Evolutionary conservation across 2,888 invertebrate species (phyloP), one percentile per base, ranked within the genome.

Genomic region (Sinodicranocentrus sp.): DNA sequence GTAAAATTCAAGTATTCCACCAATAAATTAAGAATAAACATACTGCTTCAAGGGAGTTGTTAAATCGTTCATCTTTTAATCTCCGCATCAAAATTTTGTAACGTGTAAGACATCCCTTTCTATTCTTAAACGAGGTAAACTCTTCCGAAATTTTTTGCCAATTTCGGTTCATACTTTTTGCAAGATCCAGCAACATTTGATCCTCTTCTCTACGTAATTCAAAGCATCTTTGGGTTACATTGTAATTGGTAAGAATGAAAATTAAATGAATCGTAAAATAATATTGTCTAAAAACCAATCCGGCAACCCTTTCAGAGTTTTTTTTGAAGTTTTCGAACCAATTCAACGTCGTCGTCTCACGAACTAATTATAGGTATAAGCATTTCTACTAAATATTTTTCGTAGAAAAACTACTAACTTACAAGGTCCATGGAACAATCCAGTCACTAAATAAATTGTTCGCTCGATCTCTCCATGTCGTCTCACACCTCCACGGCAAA

Each of bases 361-460:
- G n/a, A n/a, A n/a, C n/a, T n/a, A n/a, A n/a, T n/a, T n/a, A n/a
- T n/a, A n/a, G n/a, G n/a, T n/a, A n/a, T n/a, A n/a, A n/a, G n/a
- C n/a, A n/a, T n/a, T n/a, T n/a, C n/a, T n/a, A n/a, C n/a, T n/a
- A n/a, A n/a, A n/a, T n/a, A n/a, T n/a, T n/a, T n/a, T n/a, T n/a
- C n/a, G n/a, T n/a, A n/a, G n/a, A 44, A 44, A 52, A 39, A 39
- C 39, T 10, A 23, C 26, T 26, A 44, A 39, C 84, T 85, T 82
- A 87, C 88, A 87, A 71, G 8, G 87, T 88, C 88, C 88, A 88
- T 5, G 88, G 88, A 8, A 88, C 86, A 54, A 87, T 87, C 84
- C 83, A 87, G 48, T 87, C 87, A 57, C 86, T 83, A 48, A 88
- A 88, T 2, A 88, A 71, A 63, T 84, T 84, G 17, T 85, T 86